Percentiles rank a stretch among this genome's conserved stretches.
These are phyloP conservation scores for Scaptomyza caliginosa DNA, from an alignment of 2,888 invertebrate genomes.

Conservation along the genomic window DNA sequence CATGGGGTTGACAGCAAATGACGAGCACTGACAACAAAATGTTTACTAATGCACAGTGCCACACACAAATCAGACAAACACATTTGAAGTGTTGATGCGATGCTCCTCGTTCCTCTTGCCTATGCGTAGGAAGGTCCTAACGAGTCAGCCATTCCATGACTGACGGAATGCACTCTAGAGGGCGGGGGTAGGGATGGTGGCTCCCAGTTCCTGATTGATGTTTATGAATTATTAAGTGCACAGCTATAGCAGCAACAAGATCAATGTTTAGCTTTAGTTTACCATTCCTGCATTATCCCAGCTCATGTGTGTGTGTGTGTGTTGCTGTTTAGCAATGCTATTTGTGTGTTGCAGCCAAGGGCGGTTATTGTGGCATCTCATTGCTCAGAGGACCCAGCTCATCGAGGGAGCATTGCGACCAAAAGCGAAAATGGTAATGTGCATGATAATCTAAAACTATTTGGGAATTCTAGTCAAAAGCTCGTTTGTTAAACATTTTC, in stretches of 20 bases:
- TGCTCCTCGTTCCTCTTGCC: not conserved
- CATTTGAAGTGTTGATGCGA: constrained; percentile 29
- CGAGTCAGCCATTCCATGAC: constrained; percentile 33
- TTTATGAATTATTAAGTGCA: constrained; percentile 73
- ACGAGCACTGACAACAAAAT: constrained; percentile 76
- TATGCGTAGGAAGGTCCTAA: constrained; percentile 29
- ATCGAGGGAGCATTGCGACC: not conserved
- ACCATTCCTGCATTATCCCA: not conserved
- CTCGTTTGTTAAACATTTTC: not conserved
- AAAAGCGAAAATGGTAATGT: not conserved
- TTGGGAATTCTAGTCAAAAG: not conserved
- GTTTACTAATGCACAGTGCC: constrained; percentile 69
- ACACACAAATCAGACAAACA: constrained; percentile 31
- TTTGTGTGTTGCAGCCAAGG: constrained; percentile 38
- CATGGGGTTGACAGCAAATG: constrained; percentile 62
- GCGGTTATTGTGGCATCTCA: not conserved
- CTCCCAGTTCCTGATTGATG: constrained; percentile 64
- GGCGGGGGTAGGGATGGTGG: too few relatives aligned
- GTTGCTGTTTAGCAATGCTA: constrained; percentile 37
- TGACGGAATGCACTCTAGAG: constrained; percentile 49
- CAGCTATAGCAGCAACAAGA: constrained; percentile 12
- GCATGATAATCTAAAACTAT: not conserved
- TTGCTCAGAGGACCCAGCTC: not conserved
- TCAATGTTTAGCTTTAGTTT: not conserved
- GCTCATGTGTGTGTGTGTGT: not conserved